Evolutionary conservation across 2,888 invertebrate species (phyloP), one percentile per base, ranked within the genome.

Genomic region (Thelaira solivaga): DNA sequence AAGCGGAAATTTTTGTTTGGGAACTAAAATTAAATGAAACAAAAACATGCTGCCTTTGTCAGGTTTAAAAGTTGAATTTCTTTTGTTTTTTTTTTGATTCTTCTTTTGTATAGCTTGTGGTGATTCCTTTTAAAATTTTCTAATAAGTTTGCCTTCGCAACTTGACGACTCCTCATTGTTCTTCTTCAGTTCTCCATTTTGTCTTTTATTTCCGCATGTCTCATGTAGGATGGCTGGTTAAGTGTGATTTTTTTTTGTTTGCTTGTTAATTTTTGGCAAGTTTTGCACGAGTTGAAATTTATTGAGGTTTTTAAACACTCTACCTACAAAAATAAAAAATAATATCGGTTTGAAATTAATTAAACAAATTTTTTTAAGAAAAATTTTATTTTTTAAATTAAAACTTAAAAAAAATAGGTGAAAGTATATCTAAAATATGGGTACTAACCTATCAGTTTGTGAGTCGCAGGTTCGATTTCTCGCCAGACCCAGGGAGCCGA

Each of bases 21-120:
- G 24, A 20, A 53, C 11, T 18, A 7, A 64, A 53, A 24, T 61
- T 45, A 16, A 45, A 16, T 65, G 29, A 13, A 67, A 24, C 3
- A 29, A 47, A 65, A 69, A 74, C 64, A 78, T 47, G 57, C 47
- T 74, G 74, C 74, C 55, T 71, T 77, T 74, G 62, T 65, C 57
- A 64, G 31, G n/a, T n/a, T 61, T 65, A 41, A 31, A n/a, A 45
- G 13, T 61, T 57, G 36, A 11, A 39, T 55, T 24, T 11, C 13
- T 59, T 31, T 36, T 24, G n/a, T 31, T 24, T 13, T 26, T 36
- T 13, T 51, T 26, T 22, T 51, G 8, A n/a, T 20, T 8, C 47
- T 49, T 39, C 7, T 59, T 71, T 41, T 13, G 16, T 47, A 10
- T 71, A 53, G 47, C 43, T 53, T 53, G 34, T 20, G 26, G 24